These are phyloP conservation scores for Cecidostiba fungosa DNA, from an alignment of 2,888 invertebrate genomes.

Conservation along the genomic window DNA sequence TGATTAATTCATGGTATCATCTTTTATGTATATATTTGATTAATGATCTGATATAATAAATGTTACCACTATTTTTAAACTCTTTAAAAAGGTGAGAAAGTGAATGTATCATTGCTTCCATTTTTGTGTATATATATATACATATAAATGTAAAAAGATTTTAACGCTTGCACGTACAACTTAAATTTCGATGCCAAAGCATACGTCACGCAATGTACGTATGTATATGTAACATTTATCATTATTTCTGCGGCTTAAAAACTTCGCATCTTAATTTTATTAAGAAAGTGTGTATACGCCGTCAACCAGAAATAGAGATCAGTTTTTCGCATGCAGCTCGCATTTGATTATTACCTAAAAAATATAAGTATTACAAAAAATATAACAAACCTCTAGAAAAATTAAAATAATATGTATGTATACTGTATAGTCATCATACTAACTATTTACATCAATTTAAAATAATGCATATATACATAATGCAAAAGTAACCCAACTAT, in stretches of 20 bases:
- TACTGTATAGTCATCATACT: not conserved
- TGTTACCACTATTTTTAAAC: not conserved
- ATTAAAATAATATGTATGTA: not conserved
- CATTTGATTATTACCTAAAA: conserved; percentile 57
- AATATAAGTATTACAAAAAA: conserved; percentile 30
- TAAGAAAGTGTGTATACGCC: not conserved
- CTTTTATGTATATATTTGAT: not conserved
- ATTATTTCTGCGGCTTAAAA: conserved; percentile 3
- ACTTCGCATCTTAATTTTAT: not conserved
- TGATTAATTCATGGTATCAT: not conserved
- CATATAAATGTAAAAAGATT: not conserved
- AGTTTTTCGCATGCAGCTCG: conserved; percentile 13
- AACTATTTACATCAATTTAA: not conserved
- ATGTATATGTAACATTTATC: not conserved
- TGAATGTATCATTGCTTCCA: not conserved
- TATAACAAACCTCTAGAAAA: not conserved
- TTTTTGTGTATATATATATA: not conserved
- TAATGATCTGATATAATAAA: not conserved
- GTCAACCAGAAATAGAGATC: conserved; percentile 6
- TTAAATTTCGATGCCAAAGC: not conserved
- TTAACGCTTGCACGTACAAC: not conserved
- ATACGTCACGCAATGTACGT: not conserved
- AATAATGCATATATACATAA: not conserved
- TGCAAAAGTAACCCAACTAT: not conserved
- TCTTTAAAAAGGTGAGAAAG: not conserved